Evolutionary conservation across 2,113 vertebrate species (phyloP), one percentile per base, ranked within the genome.

Genomic region (Labeo catla): DNA sequence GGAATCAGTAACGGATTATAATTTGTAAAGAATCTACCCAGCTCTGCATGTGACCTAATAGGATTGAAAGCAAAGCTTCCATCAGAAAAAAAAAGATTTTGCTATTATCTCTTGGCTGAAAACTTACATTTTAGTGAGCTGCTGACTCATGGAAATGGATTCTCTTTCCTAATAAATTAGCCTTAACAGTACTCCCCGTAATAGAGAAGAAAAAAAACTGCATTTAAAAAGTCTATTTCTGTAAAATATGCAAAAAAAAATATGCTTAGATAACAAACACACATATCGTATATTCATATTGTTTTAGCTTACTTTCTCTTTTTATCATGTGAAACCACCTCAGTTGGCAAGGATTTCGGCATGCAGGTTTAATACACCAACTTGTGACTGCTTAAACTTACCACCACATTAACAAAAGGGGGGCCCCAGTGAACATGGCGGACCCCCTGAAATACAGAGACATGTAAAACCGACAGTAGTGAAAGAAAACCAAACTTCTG

Each of bases 371-470:
- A 52, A 16, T 1, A 52, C 45, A 52, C 47, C 34, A 28, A 10
- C 54, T 0, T 2, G 39, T 21, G 47, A 86, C 21, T 36, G 8
- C 54, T 57, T 82, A 34, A 68, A 89, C 83, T 89, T 80, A 87
- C 84, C 76, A 34, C 15, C 23, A 81, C 57, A 19, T 50, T 87
- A 80, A 73, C 54, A 76, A 79, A 89, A 36, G 65, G 76, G 45
- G 85, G 76, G 5, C 45, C 85, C 76, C 86, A 72, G 72, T 84
- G 73, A 76, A 88, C 86, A 77, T 65, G 76, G 16, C 77, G 50
- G 19, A 74, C 84, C 23, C 77, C 43, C 82, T 88, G 86, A 61
- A 89, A 88, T 39, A 84, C 77, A 77, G 52, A 88, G 49, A 87
- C 15, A 19, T 47, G 45, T 15, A 86, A 73, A 77, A 39, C 63